A percentile compares a stretch with the other conserved stretches of the same genome.
Conservation (phyloP, 2,888 invertebrate genomes). For the Isotomurus palustris region DNA sequence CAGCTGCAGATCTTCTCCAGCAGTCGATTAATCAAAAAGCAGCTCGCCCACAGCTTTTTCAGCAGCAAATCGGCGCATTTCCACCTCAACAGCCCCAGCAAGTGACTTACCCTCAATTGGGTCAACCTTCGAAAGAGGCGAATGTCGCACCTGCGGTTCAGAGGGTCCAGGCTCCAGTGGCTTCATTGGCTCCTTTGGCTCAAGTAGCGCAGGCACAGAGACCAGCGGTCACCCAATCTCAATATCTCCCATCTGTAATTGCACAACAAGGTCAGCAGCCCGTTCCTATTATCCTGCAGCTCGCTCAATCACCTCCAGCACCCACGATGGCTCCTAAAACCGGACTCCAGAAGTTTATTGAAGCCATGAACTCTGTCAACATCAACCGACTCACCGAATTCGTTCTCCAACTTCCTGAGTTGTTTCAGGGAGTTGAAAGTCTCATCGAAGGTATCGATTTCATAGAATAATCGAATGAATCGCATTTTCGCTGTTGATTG, state of each 20-base stretch:
- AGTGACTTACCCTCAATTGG: no score
- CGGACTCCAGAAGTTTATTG: slow-evolving; percentile 28
- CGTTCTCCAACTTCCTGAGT: slow-evolving; percentile 38
- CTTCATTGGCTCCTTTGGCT: no score
- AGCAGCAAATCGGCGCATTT: no score
- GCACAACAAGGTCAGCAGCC: not conserved
- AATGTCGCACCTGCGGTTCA: not conserved
- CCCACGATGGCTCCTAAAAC: slow-evolving; percentile 11
- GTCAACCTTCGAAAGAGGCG: not conserved
- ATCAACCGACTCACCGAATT: slow-evolving; percentile 34
- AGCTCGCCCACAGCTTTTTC: no score
- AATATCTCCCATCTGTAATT: not conserved
- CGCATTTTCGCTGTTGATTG: no score
- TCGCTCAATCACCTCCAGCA: not conserved
- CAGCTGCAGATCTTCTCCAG: no score
- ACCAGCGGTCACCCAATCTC: not conserved
- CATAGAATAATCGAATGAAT: no score
- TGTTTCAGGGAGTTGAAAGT: slow-evolving; percentile 41
- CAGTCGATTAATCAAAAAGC: no score
- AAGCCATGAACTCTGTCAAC: slow-evolving; percentile 26
- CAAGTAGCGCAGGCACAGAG: not conserved
- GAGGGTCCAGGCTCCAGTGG: not conserved
- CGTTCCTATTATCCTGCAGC: no score
- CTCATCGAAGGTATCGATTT: slow-evolving; percentile 41
- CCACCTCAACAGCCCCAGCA: no score